Evolutionary conservation across 2,797 vertebrate genomes (phyloP).

Genomic region (Sebastes oblongus): DNA sequence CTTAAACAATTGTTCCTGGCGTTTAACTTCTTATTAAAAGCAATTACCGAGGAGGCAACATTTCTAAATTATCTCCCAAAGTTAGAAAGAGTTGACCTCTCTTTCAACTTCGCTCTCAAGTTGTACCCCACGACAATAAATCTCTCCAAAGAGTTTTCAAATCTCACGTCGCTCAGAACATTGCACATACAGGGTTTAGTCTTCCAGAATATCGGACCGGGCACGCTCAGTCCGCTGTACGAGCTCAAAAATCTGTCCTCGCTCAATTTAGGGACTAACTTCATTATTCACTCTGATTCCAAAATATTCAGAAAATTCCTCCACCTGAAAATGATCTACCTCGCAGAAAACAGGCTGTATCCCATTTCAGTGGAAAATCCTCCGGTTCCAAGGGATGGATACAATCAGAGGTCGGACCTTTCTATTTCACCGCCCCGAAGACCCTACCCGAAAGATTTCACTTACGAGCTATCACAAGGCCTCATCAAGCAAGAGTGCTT

Average conservation of each 20-base stretch:
- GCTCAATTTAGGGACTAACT: conserved; percentile 91
- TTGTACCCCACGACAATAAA: conserved; percentile 77
- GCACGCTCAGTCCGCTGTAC: conserved; percentile 77
- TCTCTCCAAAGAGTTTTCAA: conserved; percentile 85
- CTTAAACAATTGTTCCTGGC: conserved; percentile 85
- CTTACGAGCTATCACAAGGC: conserved; percentile 44
- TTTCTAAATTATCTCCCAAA: conserved; percentile 81
- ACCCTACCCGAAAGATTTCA: neutral
- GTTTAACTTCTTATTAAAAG: conserved; percentile 84
- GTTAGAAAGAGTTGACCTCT: conserved; percentile 86
- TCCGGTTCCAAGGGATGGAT: accelerated
- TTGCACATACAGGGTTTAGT: conserved; percentile 87
- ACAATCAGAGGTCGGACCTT: conserved; percentile 4
- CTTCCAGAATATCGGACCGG: conserved; percentile 81
- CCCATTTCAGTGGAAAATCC: conserved; percentile 39
- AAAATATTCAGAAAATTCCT: conserved; percentile 73
- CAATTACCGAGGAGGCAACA: conserved; percentile 75
- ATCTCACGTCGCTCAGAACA: conserved; percentile 79
- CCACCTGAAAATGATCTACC: conserved; percentile 79
- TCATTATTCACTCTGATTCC: conserved; percentile 86
- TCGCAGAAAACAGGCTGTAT: conserved; percentile 86
- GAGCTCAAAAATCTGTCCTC: conserved; percentile 82
- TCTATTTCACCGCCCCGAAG: conserved; percentile 30
- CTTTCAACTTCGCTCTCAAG: conserved; percentile 87
- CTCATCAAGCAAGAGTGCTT: conserved; percentile 80